Conservation (phyloP, 2,797 vertebrate genomes). For the Tenualosa thibaudeaui region DNA sequence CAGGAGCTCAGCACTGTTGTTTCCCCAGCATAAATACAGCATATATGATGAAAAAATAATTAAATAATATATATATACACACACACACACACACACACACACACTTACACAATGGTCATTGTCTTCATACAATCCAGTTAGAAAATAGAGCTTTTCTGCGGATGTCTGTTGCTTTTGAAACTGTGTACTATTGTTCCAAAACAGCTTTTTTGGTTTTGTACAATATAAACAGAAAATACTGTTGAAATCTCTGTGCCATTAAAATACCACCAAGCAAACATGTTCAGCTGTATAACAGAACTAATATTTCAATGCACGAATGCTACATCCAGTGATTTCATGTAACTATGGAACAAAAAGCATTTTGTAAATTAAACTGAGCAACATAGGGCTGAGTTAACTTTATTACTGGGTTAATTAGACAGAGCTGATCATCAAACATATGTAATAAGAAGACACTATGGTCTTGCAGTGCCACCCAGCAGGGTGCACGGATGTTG, state of each 20-base stretch:
- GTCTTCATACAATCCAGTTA: neutral
- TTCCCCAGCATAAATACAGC: neutral
- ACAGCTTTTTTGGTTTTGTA: neutral
- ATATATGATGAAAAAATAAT: neutral
- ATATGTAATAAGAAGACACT: neutral
- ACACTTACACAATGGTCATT: neutral
- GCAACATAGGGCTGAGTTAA: neutral
- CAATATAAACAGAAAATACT: neutral
- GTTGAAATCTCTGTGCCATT: neutral
- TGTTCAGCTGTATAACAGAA: neutral
- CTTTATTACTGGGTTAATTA: neutral
- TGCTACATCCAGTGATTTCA: neutral
- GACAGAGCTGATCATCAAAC: neutral
- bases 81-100: no score
- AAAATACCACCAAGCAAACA: neutral
- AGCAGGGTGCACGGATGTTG: neutral
- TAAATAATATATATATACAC: no score
- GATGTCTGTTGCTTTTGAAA: no score
- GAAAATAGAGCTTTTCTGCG: neutral
- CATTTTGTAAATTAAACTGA: neutral
- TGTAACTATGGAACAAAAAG: neutral
- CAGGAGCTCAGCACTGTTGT: neutral
- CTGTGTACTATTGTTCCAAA: no score
- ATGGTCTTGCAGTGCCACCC: neutral
- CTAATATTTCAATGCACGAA: neutral